Evolutionary conservation across 2,113 vertebrate genomes (phyloP), one percentile per base, ranked within the genome.

Genomic region (Anhinga rufa): DNA sequence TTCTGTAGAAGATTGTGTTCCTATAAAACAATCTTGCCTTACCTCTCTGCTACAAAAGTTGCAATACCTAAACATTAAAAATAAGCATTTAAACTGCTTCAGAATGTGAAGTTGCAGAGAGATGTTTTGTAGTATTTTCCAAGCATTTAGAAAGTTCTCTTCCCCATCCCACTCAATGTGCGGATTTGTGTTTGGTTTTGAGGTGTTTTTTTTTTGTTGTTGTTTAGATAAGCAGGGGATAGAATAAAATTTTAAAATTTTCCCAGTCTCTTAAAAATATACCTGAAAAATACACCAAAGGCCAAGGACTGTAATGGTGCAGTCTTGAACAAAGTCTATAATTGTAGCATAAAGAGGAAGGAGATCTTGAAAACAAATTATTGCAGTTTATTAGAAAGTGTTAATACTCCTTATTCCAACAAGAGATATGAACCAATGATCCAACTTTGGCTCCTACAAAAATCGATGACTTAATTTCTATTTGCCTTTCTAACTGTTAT

Each of bases 111-210:
- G 26, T 46, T 58, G 24, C 52, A 58, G 81, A 46, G 52, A 15
- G 12, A 48, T 49, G 7, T 28, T 86, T 62, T 64, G 14, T 20
- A 64, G 21, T 86, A 18, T 51, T 86, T 91, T 58, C 46, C 31
- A 48, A 62, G 38, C 20, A 12, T 78, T 83, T 40, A 40, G 14
- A 55, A 55, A 54, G 7, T 57, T 96, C 12, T 85, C 11, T 42
- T 75, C 32, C 20, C 19, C 4, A 17, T 3, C 17, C 2, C 44
- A 46, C 44, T 1, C 34, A 19, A 1, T 10, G 4, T 36, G 13
- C 58, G 34, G 28, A 25, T 64, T 58, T 11, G 32, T 11, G 7
- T 6, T 19, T 20, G 16, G 14, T 17, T 38, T 32, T 28, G 48
- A 2, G 5, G n/a, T n/a, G 24, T 5, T 13, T 20, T 34, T 77